Percentiles rank a stretch among this genome's conserved stretches.
These are phyloP conservation scores for Nansenia antarctica DNA, from an alignment of 2,113 vertebrate genomes.

Conservation along the genomic window DNA sequence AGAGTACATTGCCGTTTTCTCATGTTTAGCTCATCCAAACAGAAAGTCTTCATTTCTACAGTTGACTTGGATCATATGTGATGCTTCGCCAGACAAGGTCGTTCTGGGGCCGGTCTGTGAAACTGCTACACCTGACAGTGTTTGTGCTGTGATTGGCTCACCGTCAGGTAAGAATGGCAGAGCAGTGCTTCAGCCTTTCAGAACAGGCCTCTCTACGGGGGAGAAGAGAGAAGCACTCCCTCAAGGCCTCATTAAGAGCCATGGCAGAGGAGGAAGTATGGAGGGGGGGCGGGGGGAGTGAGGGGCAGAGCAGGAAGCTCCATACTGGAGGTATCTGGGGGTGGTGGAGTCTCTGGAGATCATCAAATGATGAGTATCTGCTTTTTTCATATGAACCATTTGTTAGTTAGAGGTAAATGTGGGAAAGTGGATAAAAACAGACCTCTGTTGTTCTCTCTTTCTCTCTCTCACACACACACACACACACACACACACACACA, in stretches of 20 bases:
- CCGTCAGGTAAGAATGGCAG: conserved; percentile 51
- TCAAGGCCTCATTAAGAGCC: conserved; percentile 68
- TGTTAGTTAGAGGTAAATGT: conserved; percentile 9
- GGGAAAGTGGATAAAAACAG: conserved; percentile 19
- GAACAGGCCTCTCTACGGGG: conserved; percentile 39
- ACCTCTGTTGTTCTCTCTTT: conserved; percentile 6
- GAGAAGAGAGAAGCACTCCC: conserved; percentile 53
- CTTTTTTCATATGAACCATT: conserved; percentile 30
- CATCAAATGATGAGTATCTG: conserved; percentile 33
- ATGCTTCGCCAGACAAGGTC: too few relatives aligned
- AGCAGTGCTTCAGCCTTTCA: conserved; percentile 43
- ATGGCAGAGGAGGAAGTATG: conserved; percentile 38
- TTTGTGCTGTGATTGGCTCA: background rate
- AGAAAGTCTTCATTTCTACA: too few relatives aligned
- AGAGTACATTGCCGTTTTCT: too few relatives aligned
- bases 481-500: background rate
- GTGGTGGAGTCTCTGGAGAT: conserved; percentile 31
- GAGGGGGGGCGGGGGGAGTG: conserved; percentile 32
- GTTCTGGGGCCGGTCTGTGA: too few relatives aligned
- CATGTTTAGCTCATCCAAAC: too few relatives aligned
- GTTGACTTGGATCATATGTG: too few relatives aligned
- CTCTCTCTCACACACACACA: background rate
- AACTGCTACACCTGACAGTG: too few relatives aligned
- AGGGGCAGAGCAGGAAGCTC: conserved; percentile 29
- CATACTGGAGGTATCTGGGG: conserved; percentile 42